These are phyloP conservation scores for Amphipyra tragopoginis DNA, from an alignment of 2,888 invertebrate species.

Conservation along the genomic window DNA sequence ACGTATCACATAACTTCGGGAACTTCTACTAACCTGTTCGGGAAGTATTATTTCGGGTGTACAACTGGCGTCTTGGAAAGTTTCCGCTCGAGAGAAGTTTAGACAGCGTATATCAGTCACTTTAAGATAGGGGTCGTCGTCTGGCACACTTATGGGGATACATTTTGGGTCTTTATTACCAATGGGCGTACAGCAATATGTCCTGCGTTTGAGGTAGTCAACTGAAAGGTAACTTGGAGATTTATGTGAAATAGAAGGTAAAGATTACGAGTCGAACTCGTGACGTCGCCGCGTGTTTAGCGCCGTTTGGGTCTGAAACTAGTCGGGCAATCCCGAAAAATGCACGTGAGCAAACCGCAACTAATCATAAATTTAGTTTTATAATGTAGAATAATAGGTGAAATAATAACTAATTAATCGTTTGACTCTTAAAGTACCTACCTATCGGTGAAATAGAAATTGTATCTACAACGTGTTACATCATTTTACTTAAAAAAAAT, in stretches of 20 bases:
- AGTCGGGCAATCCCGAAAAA: too few relatives aligned
- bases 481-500: too few relatives aligned
- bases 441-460: too few relatives aligned
- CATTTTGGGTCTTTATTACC: constrained; percentile 70
- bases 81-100: constrained; percentile 81
- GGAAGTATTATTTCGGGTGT: constrained; percentile 69
- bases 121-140: constrained; percentile 80
- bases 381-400: too few relatives aligned
- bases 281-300: too few relatives aligned
- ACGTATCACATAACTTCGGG: constrained; percentile 58
- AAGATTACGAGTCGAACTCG: not conserved
- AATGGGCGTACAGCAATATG: constrained; percentile 71
- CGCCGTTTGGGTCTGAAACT: too few relatives aligned
- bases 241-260: constrained; percentile 11
- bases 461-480: too few relatives aligned
- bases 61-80: constrained; percentile 80
- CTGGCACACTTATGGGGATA: constrained; percentile 74
- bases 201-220: constrained; percentile 70
- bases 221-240: constrained; percentile 63
- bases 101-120: constrained; percentile 79
- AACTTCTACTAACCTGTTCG: constrained; percentile 71
- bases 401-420: too few relatives aligned
- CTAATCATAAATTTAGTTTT: too few relatives aligned
- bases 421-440: too few relatives aligned
- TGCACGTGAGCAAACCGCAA: too few relatives aligned